Evolutionary conservation across 2,113 vertebrate genomes (phyloP), one percentile per base, ranked within the genome.

Genomic region (Cariama cristata): DNA sequence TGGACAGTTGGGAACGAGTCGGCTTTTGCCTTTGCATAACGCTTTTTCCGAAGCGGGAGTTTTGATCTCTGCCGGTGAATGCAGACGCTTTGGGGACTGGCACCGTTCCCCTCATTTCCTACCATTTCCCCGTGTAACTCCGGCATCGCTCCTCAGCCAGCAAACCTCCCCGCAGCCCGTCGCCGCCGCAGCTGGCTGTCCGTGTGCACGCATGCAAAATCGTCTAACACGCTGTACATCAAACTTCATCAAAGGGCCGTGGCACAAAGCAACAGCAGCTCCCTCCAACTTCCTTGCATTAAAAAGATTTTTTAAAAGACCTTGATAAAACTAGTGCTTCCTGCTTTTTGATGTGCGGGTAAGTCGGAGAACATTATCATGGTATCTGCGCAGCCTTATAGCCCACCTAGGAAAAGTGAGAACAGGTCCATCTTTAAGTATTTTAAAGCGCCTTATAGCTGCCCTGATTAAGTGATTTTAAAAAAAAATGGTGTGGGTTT

Each of bases 241-340:
- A 97, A 88, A 91, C 91, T 50, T 45, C 98, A 97, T 98, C 97
- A 97, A 96, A 98, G 96, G 74, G 86, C n/a, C 19, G 33, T 27
- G 14, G 86, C 72, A 59, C 92, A 83, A 94, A 88, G 90, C 72
- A 52, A 90, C 91, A 62, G 97, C 97, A 90, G 71, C 23, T 91
- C 94, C 94, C 97, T 97, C 97, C 95, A 88, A 27, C 92, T 97
- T 81, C 60, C 94, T 83, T 77, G 97, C 97, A 93, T 93, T 95
- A 91, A 88, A 92, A 93, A 95, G 97, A 92, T 76, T 95, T 97
- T 30, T 71, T 94, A 80, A 97, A 98, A 96, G 97, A 95, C 97
- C 94, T 94, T 87, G 96, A 98, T 98, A 97, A 98, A 98, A 97
- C 14, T 17, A 85, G 95, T 4, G 86, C 88, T 99, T 98, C 98